Base-by-base conservation (phyloP, 2,113 vertebrate species). In the Carlito syrichta region DNA sequence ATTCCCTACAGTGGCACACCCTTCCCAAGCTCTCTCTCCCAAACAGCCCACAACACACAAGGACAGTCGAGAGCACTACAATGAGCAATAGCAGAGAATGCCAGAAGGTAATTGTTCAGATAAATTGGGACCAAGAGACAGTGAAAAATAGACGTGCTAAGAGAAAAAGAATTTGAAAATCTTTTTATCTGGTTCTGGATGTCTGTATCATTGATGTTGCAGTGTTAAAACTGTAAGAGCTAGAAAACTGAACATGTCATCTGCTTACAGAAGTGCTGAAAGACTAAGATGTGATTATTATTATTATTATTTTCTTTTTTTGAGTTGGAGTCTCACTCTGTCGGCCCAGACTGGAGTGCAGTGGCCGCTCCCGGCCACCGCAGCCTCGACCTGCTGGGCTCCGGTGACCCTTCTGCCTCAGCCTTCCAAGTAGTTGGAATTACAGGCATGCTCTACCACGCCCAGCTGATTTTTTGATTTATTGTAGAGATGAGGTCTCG, bases 11-110 rank as follows among this genome's bases (percentile, higher is more conserved):
- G 99, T 99, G 98, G 99, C 99, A 97, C 99, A 99, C 94, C 99
- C 99, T 86, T 99, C 99, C 98, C 99, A 99, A 98, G 99, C 99
- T 93, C 99, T 99, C 38, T 99, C 99, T 95, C 99, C 99, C 66
- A 99, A 99, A 98, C 99, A 99, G 98, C 99, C 99, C 98, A 99
- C 99, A 93, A 99, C 99, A 99, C 99, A 99, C 3, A 99, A 99
- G 94, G 99, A 99, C 98, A 99, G 98, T 98, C 99, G 99, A 98
- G 99, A 99, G 98, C 99, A 99, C 94, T 99, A 99, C 98, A 99
- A 99, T 52, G 99, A 99, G 99, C 99, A 99, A 98, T 99, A 99
- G 99, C 99, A 99, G 98, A 95, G 84, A 96, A 96, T 98, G 98
- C 98, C 95, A 81, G 85, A 95, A 43, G 97, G 98, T 95, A 88